Conservation (phyloP, 2,797 vertebrate species). For the Myotis pilosus region DNA sequence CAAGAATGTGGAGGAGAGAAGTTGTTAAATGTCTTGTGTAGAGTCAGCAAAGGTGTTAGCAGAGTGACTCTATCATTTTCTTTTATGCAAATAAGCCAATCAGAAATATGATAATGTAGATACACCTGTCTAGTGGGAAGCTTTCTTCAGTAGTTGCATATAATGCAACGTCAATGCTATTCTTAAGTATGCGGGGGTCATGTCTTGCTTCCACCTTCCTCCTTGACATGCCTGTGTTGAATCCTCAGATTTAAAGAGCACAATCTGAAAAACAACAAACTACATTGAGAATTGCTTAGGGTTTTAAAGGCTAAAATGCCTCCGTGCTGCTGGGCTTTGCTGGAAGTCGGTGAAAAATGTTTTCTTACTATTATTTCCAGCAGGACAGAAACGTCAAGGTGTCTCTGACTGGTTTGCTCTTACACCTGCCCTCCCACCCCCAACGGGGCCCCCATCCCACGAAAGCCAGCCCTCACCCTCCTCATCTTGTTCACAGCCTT, state of each 20-base stretch:
- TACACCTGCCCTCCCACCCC: too few species aligned
- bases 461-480: neutral
- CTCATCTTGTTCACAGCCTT: neutral
- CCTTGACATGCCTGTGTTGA: neutral
- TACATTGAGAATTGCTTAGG: neutral
- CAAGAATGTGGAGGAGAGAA: neutral
- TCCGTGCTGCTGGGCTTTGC: neutral
- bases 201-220: neutral
- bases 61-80: neutral
- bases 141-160: neutral
- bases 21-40: neutral
- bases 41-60: neutral
- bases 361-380: neutral
- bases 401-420: neutral
- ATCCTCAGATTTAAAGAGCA: neutral
- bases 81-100: neutral
- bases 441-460: fast-evolving
- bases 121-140: neutral
- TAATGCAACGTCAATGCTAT: neutral
- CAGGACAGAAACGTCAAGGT: neutral
- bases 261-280: neutral
- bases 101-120: neutral
- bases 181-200: neutral
- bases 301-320: neutral
- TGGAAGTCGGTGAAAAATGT: neutral